A percentile compares a stretch with the other conserved stretches of the same genome.
These are phyloP conservation scores for Asteroscopus sphinx DNA, from an alignment of 2,888 invertebrate species.

Conservation along the genomic window DNA sequence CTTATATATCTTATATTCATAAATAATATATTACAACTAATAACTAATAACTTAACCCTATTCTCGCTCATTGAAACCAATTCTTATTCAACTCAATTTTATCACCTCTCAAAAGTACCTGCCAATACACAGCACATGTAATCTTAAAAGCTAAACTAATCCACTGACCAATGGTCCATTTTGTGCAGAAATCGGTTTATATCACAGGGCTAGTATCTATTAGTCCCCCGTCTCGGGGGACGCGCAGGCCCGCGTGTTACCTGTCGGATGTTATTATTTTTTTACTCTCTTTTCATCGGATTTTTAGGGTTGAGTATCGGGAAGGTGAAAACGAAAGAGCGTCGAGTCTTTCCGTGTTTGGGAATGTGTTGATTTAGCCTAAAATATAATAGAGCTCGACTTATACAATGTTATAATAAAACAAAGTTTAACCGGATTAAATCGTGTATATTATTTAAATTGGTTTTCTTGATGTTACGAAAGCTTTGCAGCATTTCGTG, in stretches of 20 bases:
- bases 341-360: too few species aligned
- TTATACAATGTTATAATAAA: too few species aligned
- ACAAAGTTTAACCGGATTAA: too few species aligned
- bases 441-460: too few species aligned
- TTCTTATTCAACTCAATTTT: not conserved
- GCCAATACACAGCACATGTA: slow-evolving; percentile 27
- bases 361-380: too few species aligned
- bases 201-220: slow-evolving; percentile 44
- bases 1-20: too few species aligned
- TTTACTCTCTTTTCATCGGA: slow-evolving; percentile 51
- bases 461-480: too few species aligned
- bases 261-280: slow-evolving; percentile 54
- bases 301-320: slow-evolving; percentile 39
- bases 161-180: slow-evolving; percentile 59
- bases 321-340: not conserved
- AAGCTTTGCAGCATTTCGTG: too few species aligned
- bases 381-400: too few species aligned
- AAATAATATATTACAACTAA: too few species aligned
- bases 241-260: slow-evolving; percentile 42
- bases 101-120: slow-evolving; percentile 24
- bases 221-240: slow-evolving; percentile 49
- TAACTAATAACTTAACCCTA: too few species aligned
- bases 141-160: slow-evolving; percentile 57
- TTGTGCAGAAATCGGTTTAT: slow-evolving; percentile 54
- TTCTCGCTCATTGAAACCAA: not conserved